Percentiles rank a stretch among this genome's conserved stretches.
phyloP scores from a whole-genome alignment of 2,113 vertebrate genomes.

The Rynchops niger region DNA sequence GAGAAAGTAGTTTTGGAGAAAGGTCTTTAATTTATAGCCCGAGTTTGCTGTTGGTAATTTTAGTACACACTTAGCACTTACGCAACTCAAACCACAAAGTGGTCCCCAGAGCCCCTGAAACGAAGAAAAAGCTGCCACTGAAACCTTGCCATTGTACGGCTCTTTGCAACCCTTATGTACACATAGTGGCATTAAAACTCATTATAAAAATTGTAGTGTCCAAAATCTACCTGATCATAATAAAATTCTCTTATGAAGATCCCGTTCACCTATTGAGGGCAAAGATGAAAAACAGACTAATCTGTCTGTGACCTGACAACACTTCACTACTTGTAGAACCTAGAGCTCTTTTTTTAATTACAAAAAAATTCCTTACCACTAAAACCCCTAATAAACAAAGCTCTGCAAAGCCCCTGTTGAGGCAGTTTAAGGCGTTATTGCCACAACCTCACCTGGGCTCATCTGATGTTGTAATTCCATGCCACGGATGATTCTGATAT shows the following conservation, averaged over 20 bases:
- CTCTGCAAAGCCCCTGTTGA: neutral
- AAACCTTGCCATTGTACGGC: neutral
- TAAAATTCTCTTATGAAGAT: neutral
- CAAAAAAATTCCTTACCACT: neutral
- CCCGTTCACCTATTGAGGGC: neutral
- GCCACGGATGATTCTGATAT: neutral
- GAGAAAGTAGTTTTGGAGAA: neutral
- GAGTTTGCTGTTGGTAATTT: neutral
- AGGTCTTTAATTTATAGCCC: neutral
- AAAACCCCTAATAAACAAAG: neutral
- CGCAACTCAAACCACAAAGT: neutral
- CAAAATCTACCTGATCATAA: neutral
- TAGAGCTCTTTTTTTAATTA: neutral
- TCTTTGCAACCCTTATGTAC: neutral
- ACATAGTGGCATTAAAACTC: neutral
- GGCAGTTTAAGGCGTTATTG: neutral
- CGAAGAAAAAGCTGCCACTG: neutral
- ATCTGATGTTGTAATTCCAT: neutral
- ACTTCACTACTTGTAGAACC: neutral
- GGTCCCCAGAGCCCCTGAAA: neutral
- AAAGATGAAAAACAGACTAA: neutral
- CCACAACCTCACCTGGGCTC: neutral
- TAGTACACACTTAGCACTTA: neutral
- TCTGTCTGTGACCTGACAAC: neutral
- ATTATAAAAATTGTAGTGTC: neutral